A percentile compares a stretch with the other conserved stretches of the same genome.
Conservation (phyloP, 2,888 invertebrate species). For the Drosophila mimetica region DNA sequence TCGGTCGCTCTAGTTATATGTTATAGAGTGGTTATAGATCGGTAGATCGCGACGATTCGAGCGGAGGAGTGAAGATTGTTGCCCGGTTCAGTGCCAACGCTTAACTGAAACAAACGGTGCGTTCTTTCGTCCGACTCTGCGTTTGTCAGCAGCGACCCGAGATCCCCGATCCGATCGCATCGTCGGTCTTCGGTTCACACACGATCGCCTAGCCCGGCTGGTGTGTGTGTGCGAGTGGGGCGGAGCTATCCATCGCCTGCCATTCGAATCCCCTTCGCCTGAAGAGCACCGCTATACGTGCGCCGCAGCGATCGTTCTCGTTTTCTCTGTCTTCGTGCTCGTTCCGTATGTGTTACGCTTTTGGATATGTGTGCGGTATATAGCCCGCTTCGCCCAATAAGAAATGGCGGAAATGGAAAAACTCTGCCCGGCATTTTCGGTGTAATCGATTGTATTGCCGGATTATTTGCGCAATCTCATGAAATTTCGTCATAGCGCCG, state of each 20-base stretch:
- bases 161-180: constrained; percentile 50
- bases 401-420: constrained; percentile 73
- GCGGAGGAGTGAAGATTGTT: constrained; percentile 82
- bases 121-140: constrained; percentile 80
- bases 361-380: constrained; percentile 25
- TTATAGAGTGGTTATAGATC: constrained; percentile 6
- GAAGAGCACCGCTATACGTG: constrained; percentile 49
- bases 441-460: constrained; percentile 50
- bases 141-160: constrained; percentile 51
- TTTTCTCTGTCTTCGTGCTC: constrained; percentile 11
- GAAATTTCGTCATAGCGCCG: constrained; percentile 52
- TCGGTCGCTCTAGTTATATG: constrained; percentile 20
- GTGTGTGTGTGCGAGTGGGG: constrained; percentile 54
- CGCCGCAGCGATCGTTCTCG: constrained; percentile 9
- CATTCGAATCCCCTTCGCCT: constrained; percentile 30
- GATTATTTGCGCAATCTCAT: constrained; percentile 48
- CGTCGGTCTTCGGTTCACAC: constrained; percentile 36
- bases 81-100: constrained; percentile 84
- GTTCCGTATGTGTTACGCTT: constrained; percentile 7
- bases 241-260: constrained; percentile 49
- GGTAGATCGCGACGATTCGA: constrained; percentile 40
- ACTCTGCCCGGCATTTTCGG: constrained; percentile 58
- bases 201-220: constrained; percentile 35
- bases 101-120: constrained; percentile 84
- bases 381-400: constrained; percentile 64